Evolutionary conservation across 2,888 invertebrate genomes (phyloP), one percentile per base, ranked within the genome.

Genomic region (Cataglyphis altisquamis): DNA sequence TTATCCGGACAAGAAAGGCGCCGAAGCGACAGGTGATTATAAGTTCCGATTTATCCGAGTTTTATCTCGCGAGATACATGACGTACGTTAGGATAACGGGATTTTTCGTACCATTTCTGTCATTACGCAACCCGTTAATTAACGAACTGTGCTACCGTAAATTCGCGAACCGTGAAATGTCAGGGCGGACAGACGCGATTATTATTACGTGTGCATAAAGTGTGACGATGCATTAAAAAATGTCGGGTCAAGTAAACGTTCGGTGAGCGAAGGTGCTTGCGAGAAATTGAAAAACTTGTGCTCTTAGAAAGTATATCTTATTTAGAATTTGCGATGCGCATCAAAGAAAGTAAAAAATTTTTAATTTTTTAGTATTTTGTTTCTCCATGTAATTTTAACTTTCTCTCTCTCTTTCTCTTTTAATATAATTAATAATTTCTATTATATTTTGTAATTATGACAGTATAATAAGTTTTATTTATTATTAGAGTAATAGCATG

Each of bases 151-250:
- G 66, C 15, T 74, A 70, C 48, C 68, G 85, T 80, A 88, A 62
- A 84, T 72, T 85, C 83, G 73, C 74, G 52, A 82, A 85, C 83
- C 87, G 83, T 86, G 77, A 90, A 90, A 87, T 89, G 85, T 86
- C 88, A 85, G 67, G 18, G 55, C 29, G 32, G n/a, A 41, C 41
- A 72, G 29, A 18, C n/a, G 32, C n/a, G 29, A 74, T 72, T 62
- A 48, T 72, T 62, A 48, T 48, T 60, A 32, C 25, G 45, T 36
- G 39, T 21, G 45, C n/a, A 12, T 15, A 29, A 52, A 52, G 52
- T 52, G 52, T 52, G 52, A 52, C 52, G n/a, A 2, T n/a, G 52
- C 18, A n/a, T n/a, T n/a, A 10, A 55, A 39, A 70, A 77, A 57
- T n/a, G 29, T 39, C 21, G 3, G 15, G 67, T n/a, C 15, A 73